phyloP scores from a whole-genome alignment of 2,113 vertebrate genomes.

The Petaurus breviceps region DNA sequence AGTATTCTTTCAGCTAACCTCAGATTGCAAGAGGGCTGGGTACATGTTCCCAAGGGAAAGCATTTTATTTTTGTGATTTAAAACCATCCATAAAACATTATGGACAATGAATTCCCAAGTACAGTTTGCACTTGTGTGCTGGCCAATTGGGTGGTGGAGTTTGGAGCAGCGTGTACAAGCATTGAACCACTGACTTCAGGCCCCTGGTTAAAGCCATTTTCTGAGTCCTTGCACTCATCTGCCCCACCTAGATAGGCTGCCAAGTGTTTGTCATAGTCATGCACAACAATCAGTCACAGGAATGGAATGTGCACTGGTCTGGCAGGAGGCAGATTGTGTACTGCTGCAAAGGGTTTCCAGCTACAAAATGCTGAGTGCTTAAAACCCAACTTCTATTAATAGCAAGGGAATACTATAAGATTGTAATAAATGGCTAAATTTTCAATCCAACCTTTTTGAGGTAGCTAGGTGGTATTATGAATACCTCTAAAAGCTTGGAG shows the following conservation, averaged over 20 bases:
- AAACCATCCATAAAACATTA: slow-evolving; percentile 60
- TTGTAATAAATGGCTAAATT: slow-evolving; percentile 4
- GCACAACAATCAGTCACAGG: slow-evolving; percentile 62
- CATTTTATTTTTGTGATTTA: slow-evolving; percentile 66
- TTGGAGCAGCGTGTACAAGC: slow-evolving; percentile 54
- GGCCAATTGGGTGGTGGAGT: slow-evolving; percentile 55
- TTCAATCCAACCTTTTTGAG: neutral
- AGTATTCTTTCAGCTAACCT: slow-evolving; percentile 65
- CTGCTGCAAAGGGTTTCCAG: slow-evolving; percentile 45
- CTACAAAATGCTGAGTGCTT: slow-evolving; percentile 34
- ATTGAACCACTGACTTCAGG: slow-evolving; percentile 37
- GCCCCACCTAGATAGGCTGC: slow-evolving; percentile 51
- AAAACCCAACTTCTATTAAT: slow-evolving; percentile 8
- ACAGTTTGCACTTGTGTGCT: slow-evolving; percentile 24
- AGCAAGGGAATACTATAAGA: slow-evolving; percentile 14
- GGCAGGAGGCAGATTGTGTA: slow-evolving; percentile 19
- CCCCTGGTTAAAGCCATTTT: slow-evolving; percentile 24
- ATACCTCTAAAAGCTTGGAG: neutral
- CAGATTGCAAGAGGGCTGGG: slow-evolving; percentile 47
- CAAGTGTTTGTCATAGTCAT: slow-evolving; percentile 66
- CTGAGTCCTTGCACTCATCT: slow-evolving; percentile 53
- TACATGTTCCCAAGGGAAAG: slow-evolving; percentile 49
- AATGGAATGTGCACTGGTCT: slow-evolving; percentile 76
- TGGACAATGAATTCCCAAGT: slow-evolving; percentile 55
- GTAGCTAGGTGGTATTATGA: neutral